phyloP scores from a whole-genome alignment of 2,888 invertebrate species.

The Leucania comma region DNA sequence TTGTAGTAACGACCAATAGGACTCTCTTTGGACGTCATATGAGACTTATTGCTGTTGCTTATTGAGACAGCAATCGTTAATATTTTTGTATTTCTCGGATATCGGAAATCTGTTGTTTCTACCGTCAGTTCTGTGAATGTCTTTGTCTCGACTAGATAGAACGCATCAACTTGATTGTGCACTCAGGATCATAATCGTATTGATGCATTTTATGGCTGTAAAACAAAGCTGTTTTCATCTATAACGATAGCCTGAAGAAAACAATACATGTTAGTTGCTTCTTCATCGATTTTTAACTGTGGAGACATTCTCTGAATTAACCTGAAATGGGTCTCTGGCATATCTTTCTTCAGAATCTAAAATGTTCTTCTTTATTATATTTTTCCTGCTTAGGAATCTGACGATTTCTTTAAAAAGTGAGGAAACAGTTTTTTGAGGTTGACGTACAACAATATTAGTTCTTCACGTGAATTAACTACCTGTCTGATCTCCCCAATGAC shows the following conservation, averaged over 20 bases:
- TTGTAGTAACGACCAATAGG: no score
- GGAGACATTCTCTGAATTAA: no score
- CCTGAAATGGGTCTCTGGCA: no score
- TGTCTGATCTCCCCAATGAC: background rate
- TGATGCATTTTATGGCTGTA: background rate
- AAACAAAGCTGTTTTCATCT: background rate
- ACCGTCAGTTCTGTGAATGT: constrained; percentile 7
- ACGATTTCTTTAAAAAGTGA: no score
- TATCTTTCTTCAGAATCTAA: no score
- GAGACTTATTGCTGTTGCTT: no score
- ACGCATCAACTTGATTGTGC: constrained; percentile 18
- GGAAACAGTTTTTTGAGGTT: no score
- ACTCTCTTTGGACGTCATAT: no score
- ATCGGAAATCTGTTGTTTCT: background rate
- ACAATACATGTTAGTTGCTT: background rate
- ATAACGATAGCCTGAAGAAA: background rate
- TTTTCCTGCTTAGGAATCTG: no score
- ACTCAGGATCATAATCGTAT: background rate
- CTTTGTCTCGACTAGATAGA: constrained; percentile 1
- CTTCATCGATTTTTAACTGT: background rate
- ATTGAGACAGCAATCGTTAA: no score
- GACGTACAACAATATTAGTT: no score
- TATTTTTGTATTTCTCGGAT: background rate
- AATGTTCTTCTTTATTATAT: no score
- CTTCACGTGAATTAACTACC: background rate